phyloP scores from a whole-genome alignment of 1,140 invertebrate genomes.

The Steinernema feltiae region DNA sequence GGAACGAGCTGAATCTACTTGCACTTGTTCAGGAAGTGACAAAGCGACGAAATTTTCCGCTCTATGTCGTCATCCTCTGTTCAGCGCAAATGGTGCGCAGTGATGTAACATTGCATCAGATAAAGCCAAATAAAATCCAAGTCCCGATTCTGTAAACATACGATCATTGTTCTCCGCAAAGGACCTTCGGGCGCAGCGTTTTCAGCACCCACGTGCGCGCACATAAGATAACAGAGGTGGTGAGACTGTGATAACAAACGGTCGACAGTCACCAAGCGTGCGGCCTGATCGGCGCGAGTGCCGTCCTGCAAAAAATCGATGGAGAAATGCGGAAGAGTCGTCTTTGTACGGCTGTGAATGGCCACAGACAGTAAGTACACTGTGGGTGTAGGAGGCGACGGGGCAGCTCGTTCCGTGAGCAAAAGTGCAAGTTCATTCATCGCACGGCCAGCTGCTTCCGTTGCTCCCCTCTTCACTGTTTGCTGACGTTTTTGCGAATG shows the following conservation, averaged over 20 bases:
- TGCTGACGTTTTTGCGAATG: too few species aligned
- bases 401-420: too few species aligned
- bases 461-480: too few species aligned
- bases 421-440: too few species aligned
- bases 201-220: not conserved
- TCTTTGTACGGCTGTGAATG: too few species aligned
- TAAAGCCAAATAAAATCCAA: not conserved
- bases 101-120: not conserved
- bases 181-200: not conserved
- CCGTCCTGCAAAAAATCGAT: too few species aligned
- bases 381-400: too few species aligned
- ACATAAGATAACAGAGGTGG: not conserved
- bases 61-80: not conserved
- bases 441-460: too few species aligned
- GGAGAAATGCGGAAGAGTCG: too few species aligned
- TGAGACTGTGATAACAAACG: not conserved
- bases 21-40: not conserved
- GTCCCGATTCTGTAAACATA: not conserved
- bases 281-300: too few species aligned
- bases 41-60: not conserved
- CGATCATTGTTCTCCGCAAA: not conserved
- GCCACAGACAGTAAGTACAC: too few species aligned
- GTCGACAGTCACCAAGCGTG: not conserved
- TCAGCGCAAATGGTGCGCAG: not conserved
- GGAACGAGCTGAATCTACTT: too few species aligned